Percentiles rank a stretch among this genome's conserved stretches.
Evolutionary conservation across 2,888 invertebrate genomes (phyloP).

Genomic region (Autographa gamma): DNA sequence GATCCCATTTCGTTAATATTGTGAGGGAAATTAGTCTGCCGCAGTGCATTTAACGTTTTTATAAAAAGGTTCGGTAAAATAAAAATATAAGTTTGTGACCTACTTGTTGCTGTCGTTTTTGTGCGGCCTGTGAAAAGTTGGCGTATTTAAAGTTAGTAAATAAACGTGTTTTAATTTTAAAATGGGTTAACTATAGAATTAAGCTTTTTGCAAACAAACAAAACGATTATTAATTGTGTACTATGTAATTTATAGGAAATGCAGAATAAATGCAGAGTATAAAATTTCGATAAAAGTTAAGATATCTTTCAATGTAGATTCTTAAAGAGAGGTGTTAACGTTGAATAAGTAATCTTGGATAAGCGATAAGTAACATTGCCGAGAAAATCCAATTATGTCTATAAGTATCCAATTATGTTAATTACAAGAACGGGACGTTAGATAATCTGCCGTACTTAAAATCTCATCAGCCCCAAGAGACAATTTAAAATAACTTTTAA

Average conservation of each 20-base stretch:
- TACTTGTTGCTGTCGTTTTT: constrained; percentile 40
- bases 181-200: background rate
- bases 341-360: too few species aligned
- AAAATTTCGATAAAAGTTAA: too few species aligned
- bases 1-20: constrained; percentile 24
- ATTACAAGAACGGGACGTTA: background rate
- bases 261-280: too few species aligned
- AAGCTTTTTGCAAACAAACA: background rate
- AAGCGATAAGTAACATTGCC: too few species aligned
- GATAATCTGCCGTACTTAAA: background rate
- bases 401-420: background rate
- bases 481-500: background rate
- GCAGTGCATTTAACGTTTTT: constrained; percentile 51
- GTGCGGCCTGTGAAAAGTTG: constrained; percentile 17
- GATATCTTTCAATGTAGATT: too few species aligned
- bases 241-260: too few species aligned
- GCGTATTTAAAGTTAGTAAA: background rate
- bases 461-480: background rate
- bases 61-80: constrained; percentile 25
- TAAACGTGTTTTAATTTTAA: background rate
- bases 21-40: constrained; percentile 43
- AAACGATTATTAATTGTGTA: background rate
- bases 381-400: background rate
- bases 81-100: constrained; percentile 50
- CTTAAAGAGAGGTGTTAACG: too few species aligned